Base-by-base conservation (phyloP, 1,140 invertebrate genomes). In the Cydia amplana region DNA sequence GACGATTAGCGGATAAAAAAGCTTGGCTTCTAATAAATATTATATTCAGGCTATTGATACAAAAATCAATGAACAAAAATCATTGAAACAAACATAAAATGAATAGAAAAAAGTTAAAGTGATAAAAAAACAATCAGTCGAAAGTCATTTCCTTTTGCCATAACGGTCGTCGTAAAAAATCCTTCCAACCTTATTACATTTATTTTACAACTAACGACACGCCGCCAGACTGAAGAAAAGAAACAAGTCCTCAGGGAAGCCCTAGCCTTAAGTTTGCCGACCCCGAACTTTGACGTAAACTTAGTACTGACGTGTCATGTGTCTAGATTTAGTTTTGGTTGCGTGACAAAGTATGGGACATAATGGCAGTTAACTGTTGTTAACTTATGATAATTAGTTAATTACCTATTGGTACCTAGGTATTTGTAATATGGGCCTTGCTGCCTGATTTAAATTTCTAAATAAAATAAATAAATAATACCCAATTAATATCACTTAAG, bases 201-300 rank as follows among this genome's bases (percentile, higher is more conserved):
- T 60, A 60, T 60, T 60, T 60, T 60, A 60, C 20, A 60, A 23
- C 55, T 60, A 23, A 23, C 55, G 55, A 60, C 55, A 60, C 7
- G 9, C 20, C 4, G 55, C 16, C 20, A 12, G 55, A 23, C 55
- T 60, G 55, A 55, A 55, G 20, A 60, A 60, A 60, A 51, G 49
- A 49, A 49, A 60, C 20, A 10, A 20, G 55, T 60, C 55, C 55
- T 20, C 20, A 60, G 20, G 20, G 55, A 7, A 18, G 3, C 55
- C 55, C 18, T 60, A 23, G 55, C 55, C 20, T 60, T 60, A 60
- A 60, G 20, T 60, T 60, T 60, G 55, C 7, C 55, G 20, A 60
- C 55, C 20, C 10, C 55, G 20, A 60, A 60, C 55, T 60, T 60
- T 60, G 12, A n/a, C 51, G 9, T 23, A 2, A 23, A 23, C 20